Conservation (phyloP, 2,113 vertebrate species). For the Mus pahari region DNA sequence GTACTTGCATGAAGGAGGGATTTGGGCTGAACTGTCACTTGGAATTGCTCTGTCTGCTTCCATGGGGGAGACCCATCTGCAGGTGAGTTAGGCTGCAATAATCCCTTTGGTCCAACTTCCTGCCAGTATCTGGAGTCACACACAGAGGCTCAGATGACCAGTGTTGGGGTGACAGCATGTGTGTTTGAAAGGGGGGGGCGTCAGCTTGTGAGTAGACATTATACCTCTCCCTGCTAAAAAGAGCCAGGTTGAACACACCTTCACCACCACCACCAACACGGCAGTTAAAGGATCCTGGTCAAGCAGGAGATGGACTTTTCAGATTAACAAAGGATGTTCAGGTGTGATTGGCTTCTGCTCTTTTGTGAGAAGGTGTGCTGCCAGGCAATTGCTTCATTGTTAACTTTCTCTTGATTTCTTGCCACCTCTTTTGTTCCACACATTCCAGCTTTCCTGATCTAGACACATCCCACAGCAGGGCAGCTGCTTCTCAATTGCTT, state of each 20-base stretch:
- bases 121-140: not conserved
- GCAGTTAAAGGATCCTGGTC: not conserved
- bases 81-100: not conserved
- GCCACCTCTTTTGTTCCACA: no score
- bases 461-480: not conserved
- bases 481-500: not conserved
- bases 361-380: fast-evolving
- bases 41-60: not conserved
- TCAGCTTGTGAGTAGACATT: no score
- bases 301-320: not conserved
- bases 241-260: no score
- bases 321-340: not conserved
- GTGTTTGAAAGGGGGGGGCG: not conserved
- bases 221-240: not conserved
- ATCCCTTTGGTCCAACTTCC: not conserved
- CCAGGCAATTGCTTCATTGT: not conserved
- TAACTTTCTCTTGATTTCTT: not conserved
- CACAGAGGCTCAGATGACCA: fast-evolving
- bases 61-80: no score
- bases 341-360: not conserved
- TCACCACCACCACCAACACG: no score
- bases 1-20: not conserved
- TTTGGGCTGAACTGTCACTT: not conserved
- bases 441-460: no score
- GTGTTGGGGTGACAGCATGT: not conserved